Evolutionary conservation across 1,140 invertebrate genomes (phyloP).

Genomic region (Euborellia annulipes): DNA sequence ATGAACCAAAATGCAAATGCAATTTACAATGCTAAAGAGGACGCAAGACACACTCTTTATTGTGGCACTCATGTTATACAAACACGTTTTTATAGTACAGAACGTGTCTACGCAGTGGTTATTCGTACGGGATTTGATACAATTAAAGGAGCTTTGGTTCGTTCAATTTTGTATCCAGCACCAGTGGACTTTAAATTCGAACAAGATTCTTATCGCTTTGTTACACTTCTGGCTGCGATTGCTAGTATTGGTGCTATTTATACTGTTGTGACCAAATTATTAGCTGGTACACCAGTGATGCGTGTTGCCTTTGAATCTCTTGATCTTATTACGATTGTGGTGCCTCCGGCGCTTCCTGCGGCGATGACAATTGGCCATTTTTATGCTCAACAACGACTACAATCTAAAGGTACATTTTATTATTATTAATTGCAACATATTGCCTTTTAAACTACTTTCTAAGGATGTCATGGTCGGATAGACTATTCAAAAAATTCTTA

Average conservation of each 20-base stretch:
- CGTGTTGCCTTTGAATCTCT: constrained; percentile 38
- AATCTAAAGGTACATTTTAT: constrained; percentile 41
- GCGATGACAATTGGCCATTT: constrained; percentile 84
- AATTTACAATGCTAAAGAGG: constrained; percentile 42
- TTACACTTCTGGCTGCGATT: constrained; percentile 45
- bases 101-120: constrained; percentile 63
- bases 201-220: constrained; percentile 77
- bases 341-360: constrained; percentile 83
- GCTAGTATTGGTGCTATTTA: constrained; percentile 54
- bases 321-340: constrained; percentile 88
- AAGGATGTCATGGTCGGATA: no score
- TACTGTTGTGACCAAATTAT: constrained; percentile 47
- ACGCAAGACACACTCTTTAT: constrained; percentile 69
- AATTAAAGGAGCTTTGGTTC: constrained; percentile 74
- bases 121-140: constrained; percentile 78
- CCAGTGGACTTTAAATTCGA: constrained; percentile 86
- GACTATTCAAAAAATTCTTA: no score
- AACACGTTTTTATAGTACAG: constrained; percentile 74
- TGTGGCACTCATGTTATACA: constrained; percentile 93
- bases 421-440: no score
- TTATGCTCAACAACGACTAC: constrained; percentile 66
- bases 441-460: no score
- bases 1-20: constrained; percentile 38
- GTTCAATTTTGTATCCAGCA: constrained; percentile 83
- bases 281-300: constrained; percentile 1